A percentile compares a stretch with the other conserved stretches of the same genome.
Evolutionary conservation across 2,888 invertebrate species (phyloP).

Genomic region (Mimumesa dahlbomi): DNA sequence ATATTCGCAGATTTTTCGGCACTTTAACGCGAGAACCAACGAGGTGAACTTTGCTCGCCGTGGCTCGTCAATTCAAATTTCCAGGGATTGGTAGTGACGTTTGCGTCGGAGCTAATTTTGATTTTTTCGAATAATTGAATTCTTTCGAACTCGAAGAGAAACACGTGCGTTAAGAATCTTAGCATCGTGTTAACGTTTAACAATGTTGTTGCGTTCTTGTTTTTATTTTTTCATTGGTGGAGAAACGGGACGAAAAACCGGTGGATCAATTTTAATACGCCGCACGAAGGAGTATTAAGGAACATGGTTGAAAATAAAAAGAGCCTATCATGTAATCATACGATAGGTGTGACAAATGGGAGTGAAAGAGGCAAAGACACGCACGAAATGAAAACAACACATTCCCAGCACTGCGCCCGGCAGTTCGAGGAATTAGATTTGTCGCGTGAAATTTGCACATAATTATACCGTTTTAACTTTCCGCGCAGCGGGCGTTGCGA

Average conservation of each 20-base stretch:
- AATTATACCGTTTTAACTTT: too few relatives aligned
- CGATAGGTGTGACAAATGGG: constrained; percentile 61
- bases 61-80: too few relatives aligned
- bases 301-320: constrained; percentile 59
- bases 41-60: too few relatives aligned
- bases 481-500: too few relatives aligned
- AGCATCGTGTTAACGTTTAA: too few relatives aligned
- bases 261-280: constrained; percentile 43
- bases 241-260: neutral
- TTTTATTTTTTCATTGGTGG: too few relatives aligned
- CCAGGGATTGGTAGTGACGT: too few relatives aligned
- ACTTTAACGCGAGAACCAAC: constrained; percentile 31
- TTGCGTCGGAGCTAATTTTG: too few relatives aligned
- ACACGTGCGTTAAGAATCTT: neutral
- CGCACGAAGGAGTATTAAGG: constrained; percentile 48
- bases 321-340: constrained; percentile 47
- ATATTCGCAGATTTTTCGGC: constrained; percentile 34
- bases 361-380: constrained; percentile 35
- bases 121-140: neutral
- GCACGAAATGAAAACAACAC: constrained; percentile 43
- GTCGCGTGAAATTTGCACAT: too few relatives aligned
- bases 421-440: too few relatives aligned
- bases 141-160: neutral
- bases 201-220: too few relatives aligned
- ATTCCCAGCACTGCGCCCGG: too few relatives aligned